Conservation (phyloP, 1,140 invertebrate species). For the Oppia nitens region DNA sequence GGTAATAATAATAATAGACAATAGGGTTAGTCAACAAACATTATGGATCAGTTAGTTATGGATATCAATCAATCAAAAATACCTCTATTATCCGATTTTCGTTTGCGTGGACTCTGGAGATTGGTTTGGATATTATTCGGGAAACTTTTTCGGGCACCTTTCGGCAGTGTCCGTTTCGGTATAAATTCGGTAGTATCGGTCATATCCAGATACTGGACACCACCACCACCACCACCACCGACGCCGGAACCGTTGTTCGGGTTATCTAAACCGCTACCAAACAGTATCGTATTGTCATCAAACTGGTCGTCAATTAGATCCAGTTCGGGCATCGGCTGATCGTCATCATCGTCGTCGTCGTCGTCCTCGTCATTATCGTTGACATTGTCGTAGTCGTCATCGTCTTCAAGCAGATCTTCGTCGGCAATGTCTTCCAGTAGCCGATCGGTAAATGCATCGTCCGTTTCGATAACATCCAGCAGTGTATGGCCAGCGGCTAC, state of each 20-base stretch:
- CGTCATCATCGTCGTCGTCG: background rate
- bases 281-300: too few species aligned
- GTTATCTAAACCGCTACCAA: too few species aligned
- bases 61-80: too few species aligned
- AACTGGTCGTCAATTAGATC: too few species aligned
- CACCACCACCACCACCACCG: too few species aligned
- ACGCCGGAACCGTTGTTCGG: too few species aligned
- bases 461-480: background rate
- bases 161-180: background rate
- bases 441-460: background rate
- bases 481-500: too few species aligned
- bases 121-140: background rate
- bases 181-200: background rate
- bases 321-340: too few species aligned
- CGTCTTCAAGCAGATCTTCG: background rate
- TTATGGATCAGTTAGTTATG: too few species aligned
- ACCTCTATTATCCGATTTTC: too few species aligned
- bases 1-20: background rate
- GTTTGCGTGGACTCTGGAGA: too few species aligned
- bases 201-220: background rate
- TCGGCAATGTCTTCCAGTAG: background rate
- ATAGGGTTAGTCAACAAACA: too few species aligned
- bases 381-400: background rate
- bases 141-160: background rate
- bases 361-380: background rate